A percentile compares a stretch with the other conserved stretches of the same genome.
Evolutionary conservation across 2,888 invertebrate genomes (phyloP).

Genomic region (Cheilosia pagana): DNA sequence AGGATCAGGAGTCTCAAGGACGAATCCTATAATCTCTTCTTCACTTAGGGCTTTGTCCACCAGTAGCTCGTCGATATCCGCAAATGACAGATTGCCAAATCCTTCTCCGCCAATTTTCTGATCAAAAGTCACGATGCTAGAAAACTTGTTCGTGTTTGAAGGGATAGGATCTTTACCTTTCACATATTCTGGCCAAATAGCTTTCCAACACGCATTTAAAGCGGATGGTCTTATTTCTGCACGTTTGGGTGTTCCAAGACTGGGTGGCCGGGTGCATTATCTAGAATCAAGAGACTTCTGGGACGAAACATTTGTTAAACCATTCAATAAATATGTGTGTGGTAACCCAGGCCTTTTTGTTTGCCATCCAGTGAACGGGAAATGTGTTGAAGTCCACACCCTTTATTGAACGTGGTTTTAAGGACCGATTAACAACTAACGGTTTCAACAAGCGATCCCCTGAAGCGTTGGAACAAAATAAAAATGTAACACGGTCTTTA

Average conservation of each 20-base stretch:
- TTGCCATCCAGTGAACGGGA: conserved; percentile 77
- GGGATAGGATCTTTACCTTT: too few relatives aligned
- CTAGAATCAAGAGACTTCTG: conserved; percentile 66
- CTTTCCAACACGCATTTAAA: conserved; percentile 77
- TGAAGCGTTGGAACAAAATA: conserved; percentile 78
- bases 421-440: conserved; percentile 76
- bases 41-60: conserved; percentile 76
- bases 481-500: conserved; percentile 78
- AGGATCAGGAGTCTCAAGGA: conserved; percentile 18
- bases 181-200: conserved; percentile 76
- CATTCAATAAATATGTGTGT: conserved; percentile 71
- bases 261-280: conserved; percentile 71
- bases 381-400: conserved; percentile 70
- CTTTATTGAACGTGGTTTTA: conserved; percentile 77
- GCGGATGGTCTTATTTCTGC: conserved; percentile 75
- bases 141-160: too few relatives aligned
- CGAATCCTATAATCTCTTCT: conserved; percentile 76
- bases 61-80: conserved; percentile 76
- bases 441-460: conserved; percentile 78
- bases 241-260: conserved; percentile 75
- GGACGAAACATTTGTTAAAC: conserved; percentile 74
- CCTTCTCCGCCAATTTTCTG: conserved; percentile 77
- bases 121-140: conserved; percentile 73
- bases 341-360: conserved; percentile 77
- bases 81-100: conserved; percentile 76